Base-by-base conservation (phyloP, 2,797 vertebrate genomes). In the Cossypha polioptera region DNA sequence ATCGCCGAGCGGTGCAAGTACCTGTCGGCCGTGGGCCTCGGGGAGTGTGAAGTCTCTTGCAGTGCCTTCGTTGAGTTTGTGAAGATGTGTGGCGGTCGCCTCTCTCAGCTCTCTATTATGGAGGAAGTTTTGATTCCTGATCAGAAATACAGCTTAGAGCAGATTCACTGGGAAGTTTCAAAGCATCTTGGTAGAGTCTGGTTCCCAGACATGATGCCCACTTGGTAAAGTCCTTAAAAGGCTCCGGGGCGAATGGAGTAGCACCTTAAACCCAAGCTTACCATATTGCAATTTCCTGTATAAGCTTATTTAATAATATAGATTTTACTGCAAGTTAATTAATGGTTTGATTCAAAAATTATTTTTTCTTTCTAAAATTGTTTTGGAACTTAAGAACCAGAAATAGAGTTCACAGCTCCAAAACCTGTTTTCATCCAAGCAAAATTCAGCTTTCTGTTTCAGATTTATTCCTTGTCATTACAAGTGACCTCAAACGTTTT, bases 181-280 rank as follows among this genome's bases (percentile, higher is more conserved):
- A 99, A 99, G 97, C 99, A 99, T 96, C 98, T 99, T 11, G 99
- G 99, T 76, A 98, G 99, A 58, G 99, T 99, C 84, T 99, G 99
- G 99, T 99, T 99, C 97, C 99, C 99, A 9, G 99, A 99, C 94
- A 99, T 99, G 99, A 99, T 99, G 99, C 99, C 99, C 10, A 99
- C 99, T 7, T 99, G 99, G 99, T 99, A 97, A 97, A 97, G 67
- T 92, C 68, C 51, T 65, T 62, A 47, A 47, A 84, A 86, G 92
- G 91, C 92, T 94, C 51, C 33, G 82, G 79, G 91, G 73, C n/a
- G 8, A 82, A 76, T 77, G 58, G 83, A 97, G 78, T 55, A 96
- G 96, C 96, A 97, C 97, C 96, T 98, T 97, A 95, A 84, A 51
- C 81, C 92, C 85, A 95, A 96, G 69, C 76, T 82, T 95, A 92